Evolutionary conservation across 1,140 invertebrate genomes (phyloP).

Genomic region (Cecropterus lyciades): DNA sequence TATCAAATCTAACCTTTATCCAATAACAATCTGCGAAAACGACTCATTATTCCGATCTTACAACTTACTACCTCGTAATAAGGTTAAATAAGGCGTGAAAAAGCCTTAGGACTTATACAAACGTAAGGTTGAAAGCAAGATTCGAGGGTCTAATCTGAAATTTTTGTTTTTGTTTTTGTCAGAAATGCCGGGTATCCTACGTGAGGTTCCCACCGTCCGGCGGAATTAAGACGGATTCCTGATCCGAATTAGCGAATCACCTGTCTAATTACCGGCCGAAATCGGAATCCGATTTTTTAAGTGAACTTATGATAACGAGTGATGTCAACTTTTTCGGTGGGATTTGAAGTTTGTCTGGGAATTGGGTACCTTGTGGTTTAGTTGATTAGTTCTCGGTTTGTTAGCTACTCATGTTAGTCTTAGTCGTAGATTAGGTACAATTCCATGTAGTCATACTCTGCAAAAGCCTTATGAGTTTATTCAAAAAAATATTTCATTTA

Average conservation of each 20-base stretch:
- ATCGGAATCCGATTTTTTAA: conserved; percentile 61
- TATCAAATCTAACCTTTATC: neutral
- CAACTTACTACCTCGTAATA: neutral
- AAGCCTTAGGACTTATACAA: too few relatives aligned
- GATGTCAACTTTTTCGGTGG: conserved; percentile 22
- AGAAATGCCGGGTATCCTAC: conserved; percentile 68
- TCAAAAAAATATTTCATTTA: too few relatives aligned
- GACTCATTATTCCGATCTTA: too few relatives aligned
- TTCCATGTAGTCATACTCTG: too few relatives aligned
- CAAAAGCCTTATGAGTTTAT: too few relatives aligned
- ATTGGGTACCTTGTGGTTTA: too few relatives aligned
- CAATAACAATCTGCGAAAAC: conserved; percentile 11
- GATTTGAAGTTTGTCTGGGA: neutral
- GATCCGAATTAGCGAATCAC: conserved; percentile 76
- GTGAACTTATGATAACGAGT: conserved; percentile 41
- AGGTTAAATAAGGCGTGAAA: too few relatives aligned
- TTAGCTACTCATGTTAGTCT: too few relatives aligned
- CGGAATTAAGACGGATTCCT: conserved; percentile 71
- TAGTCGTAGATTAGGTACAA: too few relatives aligned
- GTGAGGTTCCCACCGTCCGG: conserved; percentile 76
- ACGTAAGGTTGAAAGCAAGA: neutral
- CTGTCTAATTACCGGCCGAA: conserved; percentile 73
- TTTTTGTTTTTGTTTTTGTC: conserved; percentile 13
- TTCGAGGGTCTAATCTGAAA: neutral
- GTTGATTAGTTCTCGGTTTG: too few relatives aligned